A percentile compares a stretch with the other conserved stretches of the same genome.
Conservation (phyloP, 2,888 invertebrate genomes). For the Chydorus sphaericus region DNA sequence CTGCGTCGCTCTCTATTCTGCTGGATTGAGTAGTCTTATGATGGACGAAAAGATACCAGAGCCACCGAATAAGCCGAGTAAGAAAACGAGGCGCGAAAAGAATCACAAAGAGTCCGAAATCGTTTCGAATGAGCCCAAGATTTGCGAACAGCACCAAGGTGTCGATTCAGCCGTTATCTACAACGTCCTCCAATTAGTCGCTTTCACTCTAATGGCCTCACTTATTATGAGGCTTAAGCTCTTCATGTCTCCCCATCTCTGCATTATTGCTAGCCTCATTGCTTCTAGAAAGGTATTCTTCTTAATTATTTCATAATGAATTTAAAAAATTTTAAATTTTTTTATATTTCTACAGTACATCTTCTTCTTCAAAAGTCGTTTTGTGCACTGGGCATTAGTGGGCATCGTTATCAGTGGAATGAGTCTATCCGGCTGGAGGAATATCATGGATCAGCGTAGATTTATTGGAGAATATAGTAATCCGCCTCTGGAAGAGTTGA, state of each 20-base stretch:
- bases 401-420: constrained; percentile 38
- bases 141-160: background rate
- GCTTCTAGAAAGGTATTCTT: constrained; percentile 41
- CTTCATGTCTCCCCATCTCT: constrained; percentile 61
- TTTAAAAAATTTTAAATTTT: constrained; percentile 27
- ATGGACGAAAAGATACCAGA: background rate
- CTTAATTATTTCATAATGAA: background rate
- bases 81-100: background rate
- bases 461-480: constrained; percentile 51
- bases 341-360: constrained; percentile 27
- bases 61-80: constrained; percentile 3
- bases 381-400: constrained; percentile 32
- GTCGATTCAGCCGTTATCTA: constrained; percentile 45
- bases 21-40: constrained; percentile 31
- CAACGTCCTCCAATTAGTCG: constrained; percentile 51
- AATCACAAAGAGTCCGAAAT: constrained; percentile 8
- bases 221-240: constrained; percentile 64
- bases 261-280: constrained; percentile 51
- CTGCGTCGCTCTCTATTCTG: constrained; percentile 27
- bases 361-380: constrained; percentile 28
- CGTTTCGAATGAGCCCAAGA: background rate
- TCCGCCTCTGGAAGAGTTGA: constrained; percentile 53
- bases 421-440: constrained; percentile 37
- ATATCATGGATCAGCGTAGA: constrained; percentile 35
- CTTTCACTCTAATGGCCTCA: constrained; percentile 55